Evolutionary conservation across 2,888 invertebrate species (phyloP), one percentile per base, ranked within the genome.

Genomic region (Agrochola macilenta): DNA sequence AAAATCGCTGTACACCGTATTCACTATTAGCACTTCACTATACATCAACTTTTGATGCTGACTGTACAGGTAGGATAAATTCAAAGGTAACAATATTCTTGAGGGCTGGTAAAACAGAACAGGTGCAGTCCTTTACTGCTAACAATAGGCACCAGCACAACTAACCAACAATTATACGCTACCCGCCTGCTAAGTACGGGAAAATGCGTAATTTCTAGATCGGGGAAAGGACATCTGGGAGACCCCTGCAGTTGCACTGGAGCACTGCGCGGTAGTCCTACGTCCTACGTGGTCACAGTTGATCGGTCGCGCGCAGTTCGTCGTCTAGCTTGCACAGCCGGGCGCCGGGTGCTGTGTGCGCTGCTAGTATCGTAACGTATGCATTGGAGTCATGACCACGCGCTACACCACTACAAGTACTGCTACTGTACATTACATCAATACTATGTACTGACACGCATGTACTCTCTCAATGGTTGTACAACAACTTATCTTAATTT

Each of bases 321-420:
- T 64, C 64, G 39, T n/a, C 35, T 35, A 17, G 35, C 30, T 0
- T 17, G 52, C 2, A 5, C 26, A 26, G 26, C 14, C 12, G 3
- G 46, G 46, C 43, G 43, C 11, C 12, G 12, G 46, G 52, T 52
- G 68, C 35, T 11, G 17, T 4, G 35, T n/a, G 68, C 30, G 68
- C 23, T 26, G 30, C 49, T 68, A 49, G 68, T 30, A 30, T 26
- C 60, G 39, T 30, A 70, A 70, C 63, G 30, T 46, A 71, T 64
- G 65, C 65, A 71, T 65, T 71, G 71, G 66, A 71, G 71, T 65
- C 66, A 66, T 12, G 46, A 66, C 68, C 66, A 35, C 35, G 20
- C n/a, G 5, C 69, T 2, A 69, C 46, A 12, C 11, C 39, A 11
- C 26, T 26, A 39, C n/a, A 9, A 20, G 1, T 23, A 52, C 35